phyloP scores from a whole-genome alignment of 2,113 vertebrate genomes.

The Galbula dea region DNA sequence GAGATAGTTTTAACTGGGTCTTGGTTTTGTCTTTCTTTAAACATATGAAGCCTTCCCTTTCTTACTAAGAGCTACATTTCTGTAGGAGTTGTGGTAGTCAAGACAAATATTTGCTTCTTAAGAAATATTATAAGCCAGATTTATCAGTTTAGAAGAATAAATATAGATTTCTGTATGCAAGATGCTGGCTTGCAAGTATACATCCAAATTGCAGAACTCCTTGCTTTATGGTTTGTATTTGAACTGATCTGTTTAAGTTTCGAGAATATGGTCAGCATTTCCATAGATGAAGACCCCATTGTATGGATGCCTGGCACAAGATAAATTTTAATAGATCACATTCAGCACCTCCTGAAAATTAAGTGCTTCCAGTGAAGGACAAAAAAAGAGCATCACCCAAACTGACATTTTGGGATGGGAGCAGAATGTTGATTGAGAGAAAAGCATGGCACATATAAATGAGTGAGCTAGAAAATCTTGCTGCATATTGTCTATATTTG shows the following conservation, averaged over 20 bases:
- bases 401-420: not conserved
- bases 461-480: not conserved
- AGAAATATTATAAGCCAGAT: not conserved
- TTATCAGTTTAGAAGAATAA: not conserved
- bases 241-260: not conserved
- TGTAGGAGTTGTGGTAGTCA: not conserved
- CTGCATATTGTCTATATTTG: not conserved
- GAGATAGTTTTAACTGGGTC: not conserved
- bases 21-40: not conserved
- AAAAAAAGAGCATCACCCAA: not conserved
- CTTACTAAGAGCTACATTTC: not conserved
- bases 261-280: not conserved
- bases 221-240: not conserved
- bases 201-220: accelerated
- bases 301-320: not conserved
- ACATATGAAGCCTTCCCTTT: not conserved
- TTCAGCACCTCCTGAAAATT: not conserved
- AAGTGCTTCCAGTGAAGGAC: not conserved
- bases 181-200: accelerated
- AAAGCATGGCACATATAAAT: not conserved
- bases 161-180: not conserved
- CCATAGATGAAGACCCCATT: not conserved
- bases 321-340: not conserved
- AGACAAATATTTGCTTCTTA: not conserved
- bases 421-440: not conserved